These are phyloP conservation scores for Amblyraja radiata DNA, from an alignment of 2,797 vertebrate species.

Conservation along the genomic window DNA sequence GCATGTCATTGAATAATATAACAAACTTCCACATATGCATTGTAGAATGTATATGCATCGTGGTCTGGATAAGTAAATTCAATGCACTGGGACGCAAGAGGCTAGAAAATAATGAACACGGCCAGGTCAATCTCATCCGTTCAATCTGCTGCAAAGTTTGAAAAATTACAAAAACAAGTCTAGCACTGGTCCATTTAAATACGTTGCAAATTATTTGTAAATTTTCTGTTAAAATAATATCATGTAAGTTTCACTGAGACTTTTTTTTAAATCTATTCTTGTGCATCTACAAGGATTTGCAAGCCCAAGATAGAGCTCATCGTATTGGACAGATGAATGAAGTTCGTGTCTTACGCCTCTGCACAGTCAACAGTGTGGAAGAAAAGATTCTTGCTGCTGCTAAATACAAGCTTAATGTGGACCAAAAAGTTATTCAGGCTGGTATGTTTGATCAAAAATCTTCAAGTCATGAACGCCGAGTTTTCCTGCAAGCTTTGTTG, in stretches of 20 bases:
- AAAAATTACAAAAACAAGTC: not conserved
- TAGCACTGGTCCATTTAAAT: not conserved
- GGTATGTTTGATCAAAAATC: slow-evolving; percentile 99
- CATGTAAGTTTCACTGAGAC: slow-evolving; percentile 3
- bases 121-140: not conserved
- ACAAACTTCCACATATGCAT: no score
- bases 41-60: no score
- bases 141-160: not conserved
- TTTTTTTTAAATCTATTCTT: not conserved
- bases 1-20: no score
- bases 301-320: slow-evolving; percentile 92
- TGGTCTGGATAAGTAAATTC: no score
- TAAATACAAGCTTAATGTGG: slow-evolving; percentile 94
- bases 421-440: slow-evolving; percentile 95
- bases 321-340: slow-evolving; percentile 94
- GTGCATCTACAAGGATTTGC: slow-evolving; percentile 69
- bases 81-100: no score
- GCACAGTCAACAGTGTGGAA: slow-evolving; percentile 92
- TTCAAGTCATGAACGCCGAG: slow-evolving; percentile 85
- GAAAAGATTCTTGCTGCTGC: slow-evolving; percentile 94
- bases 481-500: slow-evolving; percentile 85
- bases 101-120: no score
- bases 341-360: slow-evolving; percentile 85
- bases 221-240: not conserved
- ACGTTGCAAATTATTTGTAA: not conserved